phyloP scores from a whole-genome alignment of 1,140 invertebrate genomes.

The Oncopeltus fasciatus region DNA sequence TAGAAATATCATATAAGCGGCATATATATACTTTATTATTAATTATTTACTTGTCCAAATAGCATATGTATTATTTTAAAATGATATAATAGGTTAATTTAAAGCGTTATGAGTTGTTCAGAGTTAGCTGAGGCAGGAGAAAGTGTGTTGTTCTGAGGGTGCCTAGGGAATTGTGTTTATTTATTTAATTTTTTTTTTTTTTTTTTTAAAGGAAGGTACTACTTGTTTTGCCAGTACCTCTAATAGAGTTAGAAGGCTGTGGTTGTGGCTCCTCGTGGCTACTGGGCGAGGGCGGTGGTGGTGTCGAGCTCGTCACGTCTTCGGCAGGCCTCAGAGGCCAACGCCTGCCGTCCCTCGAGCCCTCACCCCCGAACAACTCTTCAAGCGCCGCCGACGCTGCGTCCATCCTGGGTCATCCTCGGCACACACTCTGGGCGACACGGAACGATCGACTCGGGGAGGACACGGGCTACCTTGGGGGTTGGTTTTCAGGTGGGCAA shows the following conservation, averaged over 20 bases:
- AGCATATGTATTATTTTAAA: no score
- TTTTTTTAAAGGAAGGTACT: not conserved
- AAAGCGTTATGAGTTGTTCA: no score
- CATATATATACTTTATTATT: no score
- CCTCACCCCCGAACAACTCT: slow-evolving; percentile 16
- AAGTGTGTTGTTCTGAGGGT: no score
- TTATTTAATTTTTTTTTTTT: not conserved
- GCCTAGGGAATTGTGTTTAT: no score
- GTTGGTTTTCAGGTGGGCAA: not conserved
- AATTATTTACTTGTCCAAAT: no score
- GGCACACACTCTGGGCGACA: no score
- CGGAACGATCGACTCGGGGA: no score
- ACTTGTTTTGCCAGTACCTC: slow-evolving; percentile 12
- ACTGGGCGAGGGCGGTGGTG: slow-evolving; percentile 15
- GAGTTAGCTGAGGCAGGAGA: no score
- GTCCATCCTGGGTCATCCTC: slow-evolving; percentile 14
- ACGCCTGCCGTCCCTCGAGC: slow-evolving; percentile 4
- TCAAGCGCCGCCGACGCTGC: slow-evolving; percentile 17
- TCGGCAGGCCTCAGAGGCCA: slow-evolving; percentile 14
- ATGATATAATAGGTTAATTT: no score
- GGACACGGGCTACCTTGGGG: not conserved
- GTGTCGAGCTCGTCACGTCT: slow-evolving; percentile 18
- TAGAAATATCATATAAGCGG: no score
- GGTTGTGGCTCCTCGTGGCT: slow-evolving; percentile 10
- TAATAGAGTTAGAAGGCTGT: slow-evolving; percentile 19